These are phyloP conservation scores for Charaxes varanes DNA, from an alignment of 1,140 invertebrate species.

Conservation along the genomic window DNA sequence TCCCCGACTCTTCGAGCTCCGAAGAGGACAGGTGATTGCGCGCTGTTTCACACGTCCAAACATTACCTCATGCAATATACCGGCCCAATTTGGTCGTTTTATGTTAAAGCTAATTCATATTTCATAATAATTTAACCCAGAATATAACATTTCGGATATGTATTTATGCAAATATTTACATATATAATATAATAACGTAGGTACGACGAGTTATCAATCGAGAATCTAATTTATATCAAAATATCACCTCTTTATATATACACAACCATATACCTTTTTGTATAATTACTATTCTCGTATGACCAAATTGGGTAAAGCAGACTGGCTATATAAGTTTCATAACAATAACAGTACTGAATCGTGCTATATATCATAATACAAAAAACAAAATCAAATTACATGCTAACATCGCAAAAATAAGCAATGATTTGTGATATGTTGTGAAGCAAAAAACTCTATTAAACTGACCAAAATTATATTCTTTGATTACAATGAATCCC, in stretches of 20 bases:
- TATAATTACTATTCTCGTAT: too few relatives aligned
- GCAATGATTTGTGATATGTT: conserved; percentile 30
- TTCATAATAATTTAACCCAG: background rate
- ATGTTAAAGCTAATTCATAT: background rate
- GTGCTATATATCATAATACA: conserved; percentile 16
- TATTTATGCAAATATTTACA: too few relatives aligned
- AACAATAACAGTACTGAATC: too few relatives aligned
- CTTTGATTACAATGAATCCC: conserved; percentile 5
- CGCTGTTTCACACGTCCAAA: conserved; percentile 23
- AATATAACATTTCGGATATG: background rate
- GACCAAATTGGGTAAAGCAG: conserved; percentile 9
- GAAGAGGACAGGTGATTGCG: conserved; percentile 42
- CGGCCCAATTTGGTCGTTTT: conserved; percentile 9
- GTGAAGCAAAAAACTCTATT: conserved; percentile 16
- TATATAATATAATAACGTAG: too few relatives aligned
- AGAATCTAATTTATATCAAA: too few relatives aligned
- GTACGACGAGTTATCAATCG: too few relatives aligned
- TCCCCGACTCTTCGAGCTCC: conserved; percentile 53
- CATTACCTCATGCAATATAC: background rate
- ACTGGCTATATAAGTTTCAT: background rate
- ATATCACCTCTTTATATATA: too few relatives aligned
- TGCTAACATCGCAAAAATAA: conserved; percentile 19
- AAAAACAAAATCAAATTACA: conserved; percentile 14
- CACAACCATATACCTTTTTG: too few relatives aligned
- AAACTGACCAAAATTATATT: background rate